Evolutionary conservation across 2,888 invertebrate genomes (phyloP).

Genomic region (Cantharis rufa): DNA sequence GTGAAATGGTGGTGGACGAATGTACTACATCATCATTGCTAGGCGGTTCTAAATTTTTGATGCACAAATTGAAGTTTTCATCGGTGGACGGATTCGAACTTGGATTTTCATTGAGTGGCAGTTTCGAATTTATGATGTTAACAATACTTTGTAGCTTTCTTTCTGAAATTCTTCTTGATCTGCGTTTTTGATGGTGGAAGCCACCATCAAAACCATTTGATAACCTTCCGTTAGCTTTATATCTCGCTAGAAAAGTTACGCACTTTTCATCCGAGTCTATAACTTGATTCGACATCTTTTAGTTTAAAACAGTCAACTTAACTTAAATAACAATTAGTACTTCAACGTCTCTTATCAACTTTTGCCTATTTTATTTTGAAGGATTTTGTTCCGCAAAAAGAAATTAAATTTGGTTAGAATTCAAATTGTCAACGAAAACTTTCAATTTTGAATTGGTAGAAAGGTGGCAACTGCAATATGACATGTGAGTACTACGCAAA

Average conservation of each 20-base stretch:
- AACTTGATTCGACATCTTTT: neutral
- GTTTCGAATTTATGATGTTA: neutral
- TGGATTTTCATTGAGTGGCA: neutral
- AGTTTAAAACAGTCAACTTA: neutral
- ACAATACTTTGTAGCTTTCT: neutral
- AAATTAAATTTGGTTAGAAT: neutral
- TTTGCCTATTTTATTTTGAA: neutral
- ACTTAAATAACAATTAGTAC: neutral
- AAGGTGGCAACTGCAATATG: neutral
- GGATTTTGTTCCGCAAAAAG: neutral
- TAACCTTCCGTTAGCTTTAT: too few relatives aligned
- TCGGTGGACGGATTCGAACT: neutral
- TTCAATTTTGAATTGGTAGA: neutral
- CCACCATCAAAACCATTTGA: too few relatives aligned
- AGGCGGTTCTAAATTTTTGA: neutral
- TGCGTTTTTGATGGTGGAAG: neutral
- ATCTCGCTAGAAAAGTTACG: neutral
- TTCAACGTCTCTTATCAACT: neutral
- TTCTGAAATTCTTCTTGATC: neutral
- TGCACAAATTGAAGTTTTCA: neutral
- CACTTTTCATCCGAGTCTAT: neutral
- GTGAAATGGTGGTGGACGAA: neutral
- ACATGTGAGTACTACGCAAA: neutral
- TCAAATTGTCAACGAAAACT: neutral
- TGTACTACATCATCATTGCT: neutral